A percentile compares a stretch with the other conserved stretches of the same genome.
Conservation (phyloP, 2,797 vertebrate species). For the Peromyscus melanophrys region DNA sequence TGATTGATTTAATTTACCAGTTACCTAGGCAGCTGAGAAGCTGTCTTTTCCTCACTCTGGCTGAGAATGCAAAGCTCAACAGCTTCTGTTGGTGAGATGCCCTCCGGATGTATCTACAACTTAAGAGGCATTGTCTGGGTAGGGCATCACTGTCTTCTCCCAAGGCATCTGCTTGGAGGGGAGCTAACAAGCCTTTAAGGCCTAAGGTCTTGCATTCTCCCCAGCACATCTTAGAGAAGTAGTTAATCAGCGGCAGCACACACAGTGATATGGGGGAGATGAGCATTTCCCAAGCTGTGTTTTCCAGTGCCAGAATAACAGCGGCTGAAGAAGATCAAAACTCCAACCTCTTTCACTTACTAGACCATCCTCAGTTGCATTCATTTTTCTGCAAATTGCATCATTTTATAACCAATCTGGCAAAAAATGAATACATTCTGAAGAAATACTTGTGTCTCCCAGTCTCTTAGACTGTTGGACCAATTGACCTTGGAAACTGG, state of each 20-base stretch:
- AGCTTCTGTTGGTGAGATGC: slow-evolving; percentile 39
- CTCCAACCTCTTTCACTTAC: not conserved
- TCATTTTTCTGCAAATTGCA: not conserved
- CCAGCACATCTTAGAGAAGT: not conserved
- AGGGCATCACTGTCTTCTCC: not conserved
- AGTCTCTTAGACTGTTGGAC: not conserved
- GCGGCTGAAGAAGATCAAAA: not conserved
- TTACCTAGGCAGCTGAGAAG: not conserved
- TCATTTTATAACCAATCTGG: not conserved
- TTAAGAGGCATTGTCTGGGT: slow-evolving; percentile 31
- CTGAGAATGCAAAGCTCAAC: not conserved
- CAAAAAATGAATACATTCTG: not conserved
- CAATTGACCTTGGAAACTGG: not conserved
- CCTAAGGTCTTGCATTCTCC: not conserved
- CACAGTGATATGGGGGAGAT: not conserved
- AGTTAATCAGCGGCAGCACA: not conserved
- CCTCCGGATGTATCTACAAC: slow-evolving; percentile 6
- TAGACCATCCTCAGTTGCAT: not conserved
- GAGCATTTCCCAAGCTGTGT: not conserved
- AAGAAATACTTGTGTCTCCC: not conserved
- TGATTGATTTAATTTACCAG: slow-evolving; percentile 68
- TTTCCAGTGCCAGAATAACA: slow-evolving; percentile 1
- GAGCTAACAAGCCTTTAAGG: slow-evolving; percentile 16
- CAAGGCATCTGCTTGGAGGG: not conserved
- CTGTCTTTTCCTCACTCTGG: not conserved